Conservation (phyloP, 2,113 vertebrate genomes). For the Centrocercus urophasianus region DNA sequence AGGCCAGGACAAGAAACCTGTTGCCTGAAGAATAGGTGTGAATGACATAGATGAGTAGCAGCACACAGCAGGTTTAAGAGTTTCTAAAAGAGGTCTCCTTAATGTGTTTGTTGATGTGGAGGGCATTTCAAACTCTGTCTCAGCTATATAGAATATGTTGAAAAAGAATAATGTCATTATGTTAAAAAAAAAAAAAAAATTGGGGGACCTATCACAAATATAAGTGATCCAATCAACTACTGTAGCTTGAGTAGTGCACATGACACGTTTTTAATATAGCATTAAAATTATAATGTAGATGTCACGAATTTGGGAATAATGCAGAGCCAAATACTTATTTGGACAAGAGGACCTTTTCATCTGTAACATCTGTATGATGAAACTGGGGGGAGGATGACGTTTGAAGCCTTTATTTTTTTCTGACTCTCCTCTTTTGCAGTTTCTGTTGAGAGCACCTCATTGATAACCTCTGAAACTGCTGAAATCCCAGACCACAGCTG, state of each 20-base stretch:
- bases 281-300: too few relatives aligned
- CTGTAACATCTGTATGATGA: not conserved
- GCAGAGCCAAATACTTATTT: not conserved
- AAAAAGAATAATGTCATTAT: not conserved
- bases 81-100: not conserved
- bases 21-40: not conserved
- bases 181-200: not conserved
- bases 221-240: not conserved
- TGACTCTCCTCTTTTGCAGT: slow-evolving; percentile 68
- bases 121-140: not conserved
- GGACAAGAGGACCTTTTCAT: not conserved
- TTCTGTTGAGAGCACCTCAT: slow-evolving; percentile 85
- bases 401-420: not conserved
- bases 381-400: rapidly evolving
- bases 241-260: not conserved
- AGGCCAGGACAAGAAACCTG: not conserved
- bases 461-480: slow-evolving; percentile 83
- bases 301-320: not conserved
- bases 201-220: not conserved
- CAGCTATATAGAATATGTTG: not conserved
- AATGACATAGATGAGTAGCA: not conserved
- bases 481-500: slow-evolving; percentile 82
- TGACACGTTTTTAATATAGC: not conserved
- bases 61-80: not conserved
- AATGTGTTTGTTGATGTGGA: not conserved